Conservation (phyloP, 2,797 vertebrate genomes). For the Sciaenops ocellatus region DNA sequence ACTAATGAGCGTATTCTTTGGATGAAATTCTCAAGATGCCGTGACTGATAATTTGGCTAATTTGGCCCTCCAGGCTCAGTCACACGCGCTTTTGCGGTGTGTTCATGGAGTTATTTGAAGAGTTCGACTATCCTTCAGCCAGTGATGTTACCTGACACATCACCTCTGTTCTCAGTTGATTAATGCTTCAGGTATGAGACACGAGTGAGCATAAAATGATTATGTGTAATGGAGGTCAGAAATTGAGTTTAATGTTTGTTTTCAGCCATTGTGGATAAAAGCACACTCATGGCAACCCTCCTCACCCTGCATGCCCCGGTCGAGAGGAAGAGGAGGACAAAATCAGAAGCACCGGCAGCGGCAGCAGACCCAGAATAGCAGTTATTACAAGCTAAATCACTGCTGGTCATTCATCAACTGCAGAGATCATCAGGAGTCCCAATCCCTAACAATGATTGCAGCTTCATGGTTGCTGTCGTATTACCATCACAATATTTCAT, state of each 20-base stretch:
- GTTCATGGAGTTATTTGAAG: neutral
- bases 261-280: neutral
- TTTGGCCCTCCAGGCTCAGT: too few species aligned
- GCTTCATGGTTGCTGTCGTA: slow-evolving; percentile 10
- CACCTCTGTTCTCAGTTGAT: neutral
- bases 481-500: slow-evolving; percentile 34
- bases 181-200: slow-evolving; percentile 10
- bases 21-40: neutral
- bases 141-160: neutral
- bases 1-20: slow-evolving; percentile 1
- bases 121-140: neutral
- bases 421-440: slow-evolving; percentile 11
- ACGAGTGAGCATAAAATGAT: neutral
- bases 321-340: neutral
- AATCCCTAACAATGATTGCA: slow-evolving; percentile 29
- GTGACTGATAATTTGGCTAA: neutral
- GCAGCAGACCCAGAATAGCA: slow-evolving; percentile 2
- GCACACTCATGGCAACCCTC: neutral
- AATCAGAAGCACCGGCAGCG: neutral
- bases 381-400: slow-evolving; percentile 34
- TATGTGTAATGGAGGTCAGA: slow-evolving; percentile 11
- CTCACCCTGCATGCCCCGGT: neutral
- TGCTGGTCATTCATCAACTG: slow-evolving; percentile 29
- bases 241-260: slow-evolving; percentile 3
- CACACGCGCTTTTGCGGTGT: neutral